These are phyloP conservation scores for Andrena fulva DNA, from an alignment of 2,888 invertebrate species.

Conservation along the genomic window DNA sequence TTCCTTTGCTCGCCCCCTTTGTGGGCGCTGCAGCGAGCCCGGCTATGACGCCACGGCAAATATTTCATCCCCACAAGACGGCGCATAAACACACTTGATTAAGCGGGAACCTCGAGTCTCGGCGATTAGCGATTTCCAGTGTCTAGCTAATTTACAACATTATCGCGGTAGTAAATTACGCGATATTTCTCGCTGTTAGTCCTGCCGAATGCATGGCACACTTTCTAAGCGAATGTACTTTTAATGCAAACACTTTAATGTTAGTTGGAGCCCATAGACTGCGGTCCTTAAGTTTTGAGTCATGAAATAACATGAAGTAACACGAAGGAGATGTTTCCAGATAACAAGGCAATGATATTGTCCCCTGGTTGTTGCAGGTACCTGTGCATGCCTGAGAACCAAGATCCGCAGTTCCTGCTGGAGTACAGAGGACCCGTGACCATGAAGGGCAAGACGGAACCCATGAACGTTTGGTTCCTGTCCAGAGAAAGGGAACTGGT, in stretches of 20 bases:
- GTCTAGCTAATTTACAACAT: not conserved
- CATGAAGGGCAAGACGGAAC: conserved; percentile 97
- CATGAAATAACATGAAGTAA: not conserved
- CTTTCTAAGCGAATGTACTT: not conserved
- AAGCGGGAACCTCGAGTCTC: not conserved
- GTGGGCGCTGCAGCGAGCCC: not conserved
- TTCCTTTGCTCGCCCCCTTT: conserved; percentile 69
- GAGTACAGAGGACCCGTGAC: conserved; percentile 94
- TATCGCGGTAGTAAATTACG: not conserved
- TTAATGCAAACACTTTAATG: not conserved
- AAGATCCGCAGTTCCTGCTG: conserved; percentile 93
- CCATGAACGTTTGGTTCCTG: conserved; percentile 97
- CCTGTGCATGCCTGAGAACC: conserved; percentile 92
- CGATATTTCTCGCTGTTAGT: not conserved
- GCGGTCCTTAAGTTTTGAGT: not conserved
- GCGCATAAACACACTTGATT: not conserved
- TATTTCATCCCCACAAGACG: not conserved
- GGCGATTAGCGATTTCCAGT: conserved; percentile 11
- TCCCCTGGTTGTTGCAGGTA: conserved; percentile 87
- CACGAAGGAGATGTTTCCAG: too few relatives aligned
- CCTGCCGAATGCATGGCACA: not conserved
- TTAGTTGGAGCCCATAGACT: not conserved
- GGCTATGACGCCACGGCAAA: not conserved
- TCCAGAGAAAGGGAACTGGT: conserved; percentile 85
- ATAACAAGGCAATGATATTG: not conserved